Conservation (phyloP, 2,888 invertebrate species). For the Aporophyla nigra region DNA sequence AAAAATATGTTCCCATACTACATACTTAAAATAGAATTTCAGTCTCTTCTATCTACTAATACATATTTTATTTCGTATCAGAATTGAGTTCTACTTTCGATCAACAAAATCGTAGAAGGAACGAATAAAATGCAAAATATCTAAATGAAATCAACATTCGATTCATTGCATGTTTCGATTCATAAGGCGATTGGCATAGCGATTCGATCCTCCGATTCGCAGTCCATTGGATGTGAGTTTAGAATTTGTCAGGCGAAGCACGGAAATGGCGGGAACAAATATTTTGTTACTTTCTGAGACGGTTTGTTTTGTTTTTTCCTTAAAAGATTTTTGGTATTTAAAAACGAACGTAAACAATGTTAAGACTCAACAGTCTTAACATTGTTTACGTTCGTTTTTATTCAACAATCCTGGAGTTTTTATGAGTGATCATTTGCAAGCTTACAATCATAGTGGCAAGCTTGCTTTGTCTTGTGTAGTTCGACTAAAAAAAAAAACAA, state of each 20-base stretch:
- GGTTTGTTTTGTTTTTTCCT: constrained; percentile 13
- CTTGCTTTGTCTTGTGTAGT: neutral
- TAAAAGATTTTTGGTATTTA: neutral
- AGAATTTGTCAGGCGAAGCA: constrained; percentile 64
- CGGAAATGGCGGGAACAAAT: constrained; percentile 30
- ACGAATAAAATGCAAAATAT: constrained; percentile 65
- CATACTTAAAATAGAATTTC: constrained; percentile 5
- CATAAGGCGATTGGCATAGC: constrained; percentile 65
- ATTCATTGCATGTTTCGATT: constrained; percentile 65
- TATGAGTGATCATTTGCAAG: neutral
- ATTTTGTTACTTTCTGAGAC: constrained; percentile 18
- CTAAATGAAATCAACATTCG: constrained; percentile 70
- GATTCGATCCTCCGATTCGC: constrained; percentile 67
- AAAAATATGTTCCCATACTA: constrained; percentile 1
- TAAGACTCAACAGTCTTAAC: no score
- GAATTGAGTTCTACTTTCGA: constrained; percentile 54
- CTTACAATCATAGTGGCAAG: neutral
- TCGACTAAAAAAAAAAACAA: neutral
- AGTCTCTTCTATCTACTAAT: neutral
- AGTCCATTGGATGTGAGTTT: constrained; percentile 69
- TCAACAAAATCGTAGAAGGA: constrained; percentile 57
- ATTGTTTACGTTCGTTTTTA: no score
- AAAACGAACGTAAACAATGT: neutral
- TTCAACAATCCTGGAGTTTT: neutral
- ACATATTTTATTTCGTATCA: constrained; percentile 43